A percentile compares a stretch with the other conserved stretches of the same genome.
Conservation (phyloP, 2,888 invertebrate species). For the Meiosimyza platycephala region DNA sequence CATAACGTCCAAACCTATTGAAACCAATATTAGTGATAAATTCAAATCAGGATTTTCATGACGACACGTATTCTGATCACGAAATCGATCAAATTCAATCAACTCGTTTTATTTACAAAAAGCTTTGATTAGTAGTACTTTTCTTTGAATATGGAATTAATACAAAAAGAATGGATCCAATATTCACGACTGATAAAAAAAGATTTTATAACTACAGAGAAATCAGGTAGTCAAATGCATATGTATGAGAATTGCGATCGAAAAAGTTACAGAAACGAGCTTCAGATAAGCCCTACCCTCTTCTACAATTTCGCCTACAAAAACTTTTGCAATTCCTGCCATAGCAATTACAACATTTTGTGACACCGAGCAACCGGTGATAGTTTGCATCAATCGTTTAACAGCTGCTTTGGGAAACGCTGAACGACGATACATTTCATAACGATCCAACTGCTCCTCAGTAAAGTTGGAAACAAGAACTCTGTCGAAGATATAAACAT, state of each 20-base stretch:
- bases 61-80: too few relatives aligned
- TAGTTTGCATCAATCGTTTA: conserved; percentile 96
- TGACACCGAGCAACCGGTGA: conserved; percentile 95
- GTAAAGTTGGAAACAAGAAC: conserved; percentile 98
- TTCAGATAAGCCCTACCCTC: conserved; percentile 78
- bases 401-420: conserved; percentile 99
- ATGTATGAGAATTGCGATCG: background rate
- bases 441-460: conserved; percentile 96
- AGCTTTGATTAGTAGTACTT: too few relatives aligned
- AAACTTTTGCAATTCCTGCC: conserved; percentile 99
- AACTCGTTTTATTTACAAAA: background rate
- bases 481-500: conserved; percentile 68
- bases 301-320: conserved; percentile 98
- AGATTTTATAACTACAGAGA: background rate
- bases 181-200: background rate
- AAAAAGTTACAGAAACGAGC: background rate
- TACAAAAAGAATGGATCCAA: background rate
- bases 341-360: conserved; percentile 99
- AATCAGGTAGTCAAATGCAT: background rate
- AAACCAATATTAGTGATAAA: background rate
- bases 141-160: too few relatives aligned
- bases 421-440: conserved; percentile 97
- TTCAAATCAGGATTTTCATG: too few relatives aligned
- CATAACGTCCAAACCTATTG: conserved; percentile 89
- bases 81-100: background rate